Percentiles rank a stretch among this genome's conserved stretches.
Conservation (phyloP, 2,888 invertebrate genomes). For the Aphodius granarius region DNA sequence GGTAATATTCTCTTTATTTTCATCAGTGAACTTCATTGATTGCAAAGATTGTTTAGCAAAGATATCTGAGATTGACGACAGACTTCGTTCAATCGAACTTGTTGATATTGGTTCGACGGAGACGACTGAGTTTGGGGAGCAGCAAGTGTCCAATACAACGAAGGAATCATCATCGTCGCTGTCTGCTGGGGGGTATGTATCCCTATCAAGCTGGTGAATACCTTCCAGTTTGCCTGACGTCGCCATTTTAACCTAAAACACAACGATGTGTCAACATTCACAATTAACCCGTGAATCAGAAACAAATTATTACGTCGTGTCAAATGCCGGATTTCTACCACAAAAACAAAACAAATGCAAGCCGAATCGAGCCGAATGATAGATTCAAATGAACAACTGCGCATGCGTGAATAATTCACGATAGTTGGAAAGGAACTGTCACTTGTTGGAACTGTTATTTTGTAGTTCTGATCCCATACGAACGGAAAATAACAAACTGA, state of each 20-base stretch:
- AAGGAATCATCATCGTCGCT: constrained; percentile 46
- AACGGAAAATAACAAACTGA: too few relatives aligned
- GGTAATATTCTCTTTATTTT: background rate
- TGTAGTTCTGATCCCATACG: too few relatives aligned
- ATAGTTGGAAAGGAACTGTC: too few relatives aligned
- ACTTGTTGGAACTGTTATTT: too few relatives aligned
- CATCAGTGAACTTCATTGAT: background rate
- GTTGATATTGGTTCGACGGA: constrained; percentile 23
- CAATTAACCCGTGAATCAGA: background rate
- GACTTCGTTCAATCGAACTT: constrained; percentile 13
- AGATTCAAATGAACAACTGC: background rate
- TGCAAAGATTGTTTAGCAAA: constrained; percentile 1
- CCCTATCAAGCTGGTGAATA: constrained; percentile 33
- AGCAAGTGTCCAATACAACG: constrained; percentile 40
- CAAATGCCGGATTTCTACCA: background rate
- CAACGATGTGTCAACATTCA: background rate
- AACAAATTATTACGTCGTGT: background rate
- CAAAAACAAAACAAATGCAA: background rate
- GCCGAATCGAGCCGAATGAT: background rate
- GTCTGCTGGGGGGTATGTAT: constrained; percentile 37
- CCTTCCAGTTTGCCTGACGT: constrained; percentile 17
- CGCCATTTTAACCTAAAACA: constrained; percentile 20
- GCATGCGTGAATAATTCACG: background rate
- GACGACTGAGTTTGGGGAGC: constrained; percentile 18
- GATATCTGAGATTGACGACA: constrained; percentile 18